Conservation (phyloP, 2,797 vertebrate species). For the Molothrus aeneus region DNA sequence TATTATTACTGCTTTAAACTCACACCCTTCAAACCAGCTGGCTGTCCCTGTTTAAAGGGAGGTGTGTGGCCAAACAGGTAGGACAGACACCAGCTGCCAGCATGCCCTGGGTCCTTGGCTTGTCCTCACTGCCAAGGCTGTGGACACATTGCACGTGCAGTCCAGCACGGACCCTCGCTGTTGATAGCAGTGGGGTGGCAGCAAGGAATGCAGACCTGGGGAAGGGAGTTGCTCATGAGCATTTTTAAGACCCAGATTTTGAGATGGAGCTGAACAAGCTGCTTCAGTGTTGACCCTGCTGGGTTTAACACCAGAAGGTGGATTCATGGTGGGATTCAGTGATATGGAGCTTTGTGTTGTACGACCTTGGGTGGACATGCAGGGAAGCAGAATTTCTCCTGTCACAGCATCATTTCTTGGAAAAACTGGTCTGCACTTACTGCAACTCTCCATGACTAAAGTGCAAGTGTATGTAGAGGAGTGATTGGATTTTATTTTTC, state of each 20-base stretch:
- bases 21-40: constrained; percentile 11
- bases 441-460: not conserved
- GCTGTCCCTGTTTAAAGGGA: constrained; percentile 11
- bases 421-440: not conserved
- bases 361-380: rapidly evolving
- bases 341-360: not conserved
- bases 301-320: not conserved
- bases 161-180: not conserved
- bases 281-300: not conserved
- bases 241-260: not conserved
- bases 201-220: not conserved
- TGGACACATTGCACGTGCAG: not conserved
- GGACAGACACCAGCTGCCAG: not conserved
- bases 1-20: constrained; percentile 50
- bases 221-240: not conserved
- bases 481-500: not conserved
- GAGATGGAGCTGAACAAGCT: not conserved
- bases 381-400: not conserved
- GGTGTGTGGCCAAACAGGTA: constrained; percentile 27
- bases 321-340: not conserved
- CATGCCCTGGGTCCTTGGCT: constrained; percentile 3
- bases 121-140: rapidly evolving
- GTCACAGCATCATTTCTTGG: not conserved
- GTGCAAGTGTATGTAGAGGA: not conserved
- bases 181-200: not conserved